Conservation (phyloP, 2,888 invertebrate species). For the Drosophila leonis region DNA sequence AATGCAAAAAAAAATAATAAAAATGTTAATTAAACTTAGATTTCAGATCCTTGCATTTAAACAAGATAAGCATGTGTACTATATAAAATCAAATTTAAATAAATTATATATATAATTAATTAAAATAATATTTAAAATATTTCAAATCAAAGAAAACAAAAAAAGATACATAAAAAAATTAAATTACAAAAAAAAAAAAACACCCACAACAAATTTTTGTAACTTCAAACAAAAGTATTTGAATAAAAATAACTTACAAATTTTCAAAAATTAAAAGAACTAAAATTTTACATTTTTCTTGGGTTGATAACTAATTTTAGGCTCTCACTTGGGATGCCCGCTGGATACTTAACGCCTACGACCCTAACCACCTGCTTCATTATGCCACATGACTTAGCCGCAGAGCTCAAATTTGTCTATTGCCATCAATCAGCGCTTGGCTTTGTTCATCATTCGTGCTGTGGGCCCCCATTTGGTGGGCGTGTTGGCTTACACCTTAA, state of each 20-base stretch:
- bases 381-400: conserved; percentile 30
- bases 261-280: conserved; percentile 59
- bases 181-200: conserved; percentile 21
- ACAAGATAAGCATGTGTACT: conserved; percentile 60
- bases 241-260: conserved; percentile 74
- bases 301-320: not conserved
- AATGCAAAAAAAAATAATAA: conserved; percentile 11
- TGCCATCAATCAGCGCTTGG: conserved; percentile 68
- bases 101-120: conserved; percentile 50
- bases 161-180: conserved; percentile 8
- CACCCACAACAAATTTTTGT: conserved; percentile 62
- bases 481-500: conserved; percentile 71
- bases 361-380: conserved; percentile 38
- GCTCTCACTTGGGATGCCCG: not conserved
- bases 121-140: conserved; percentile 60
- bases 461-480: conserved; percentile 50
- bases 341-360: conserved; percentile 30
- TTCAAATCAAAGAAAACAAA: conserved; percentile 44
- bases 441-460: conserved; percentile 49
- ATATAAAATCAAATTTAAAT: conserved; percentile 58
- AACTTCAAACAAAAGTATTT: conserved; percentile 65
- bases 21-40: conserved; percentile 63
- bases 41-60: conserved; percentile 70
- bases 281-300: not conserved
- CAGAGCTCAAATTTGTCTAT: conserved; percentile 46